phyloP scores from a whole-genome alignment of 1,140 invertebrate genomes.

The Galleria mellonella region DNA sequence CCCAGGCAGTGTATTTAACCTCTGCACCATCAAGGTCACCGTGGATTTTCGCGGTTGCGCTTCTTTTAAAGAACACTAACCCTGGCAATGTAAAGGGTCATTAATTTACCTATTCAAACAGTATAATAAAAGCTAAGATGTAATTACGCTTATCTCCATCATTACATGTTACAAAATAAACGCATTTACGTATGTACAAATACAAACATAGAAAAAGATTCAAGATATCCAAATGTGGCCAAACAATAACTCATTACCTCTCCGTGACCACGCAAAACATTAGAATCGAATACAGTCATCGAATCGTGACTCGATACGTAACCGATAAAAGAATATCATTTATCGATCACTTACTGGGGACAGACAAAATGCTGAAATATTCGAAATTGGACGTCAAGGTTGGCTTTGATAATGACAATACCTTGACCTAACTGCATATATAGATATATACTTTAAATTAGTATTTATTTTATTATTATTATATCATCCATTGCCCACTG shows the following conservation, averaged over 20 bases:
- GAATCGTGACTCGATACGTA: constrained; percentile 2
- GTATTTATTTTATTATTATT: too few species aligned
- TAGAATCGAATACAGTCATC: constrained; percentile 2
- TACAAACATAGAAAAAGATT: background rate
- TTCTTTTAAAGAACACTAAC: background rate
- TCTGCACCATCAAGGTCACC: too few species aligned
- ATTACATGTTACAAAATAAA: constrained; percentile 3
- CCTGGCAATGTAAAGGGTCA: background rate
- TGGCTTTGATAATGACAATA: background rate
- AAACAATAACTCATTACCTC: constrained; percentile 2
- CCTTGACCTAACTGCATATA: constrained; percentile 6
- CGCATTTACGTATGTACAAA: background rate
- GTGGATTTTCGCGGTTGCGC: too few species aligned
- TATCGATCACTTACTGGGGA: background rate
- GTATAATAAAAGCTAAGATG: too few species aligned
- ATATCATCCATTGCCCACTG: too few species aligned
- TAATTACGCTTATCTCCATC: constrained; percentile 4
- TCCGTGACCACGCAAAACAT: background rate
- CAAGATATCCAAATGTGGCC: constrained; percentile 1
- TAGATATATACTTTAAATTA: too few species aligned
- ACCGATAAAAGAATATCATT: constrained; percentile 2
- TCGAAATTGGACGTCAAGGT: constrained; percentile 2
- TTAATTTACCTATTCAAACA: too few species aligned
- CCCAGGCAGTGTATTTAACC: too few species aligned
- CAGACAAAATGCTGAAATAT: background rate